Percentiles rank a stretch among this genome's conserved stretches.
Conservation (phyloP, 1,140 invertebrate species). For the Rhizoglyphus robini region DNA sequence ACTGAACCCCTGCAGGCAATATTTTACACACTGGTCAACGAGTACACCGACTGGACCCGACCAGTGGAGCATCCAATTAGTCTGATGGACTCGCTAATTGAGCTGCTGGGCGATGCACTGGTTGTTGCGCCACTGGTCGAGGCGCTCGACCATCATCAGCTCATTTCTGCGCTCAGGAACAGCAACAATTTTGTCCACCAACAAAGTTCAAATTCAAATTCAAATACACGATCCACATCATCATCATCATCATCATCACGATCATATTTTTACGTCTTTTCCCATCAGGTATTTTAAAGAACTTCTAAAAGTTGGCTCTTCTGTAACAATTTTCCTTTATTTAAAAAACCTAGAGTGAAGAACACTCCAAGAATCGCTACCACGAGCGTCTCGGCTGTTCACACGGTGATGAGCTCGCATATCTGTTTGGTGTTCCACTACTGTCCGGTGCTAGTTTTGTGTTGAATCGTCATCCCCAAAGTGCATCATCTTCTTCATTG, state of each 20-base stretch:
- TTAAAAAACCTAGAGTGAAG: conserved; percentile 46
- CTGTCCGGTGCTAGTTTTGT: conserved; percentile 40
- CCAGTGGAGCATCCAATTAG: conserved; percentile 54
- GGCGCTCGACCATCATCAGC: conserved; percentile 79
- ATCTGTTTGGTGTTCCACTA: conserved; percentile 49
- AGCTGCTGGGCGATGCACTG: conserved; percentile 37
- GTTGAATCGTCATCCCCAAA: conserved; percentile 23
- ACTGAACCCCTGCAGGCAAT: conserved; percentile 48
- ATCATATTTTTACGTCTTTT: conserved; percentile 79
- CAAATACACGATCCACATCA: not conserved
- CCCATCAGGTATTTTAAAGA: conserved; percentile 75
- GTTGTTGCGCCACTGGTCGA: conserved; percentile 77
- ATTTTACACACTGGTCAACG: conserved; percentile 82
- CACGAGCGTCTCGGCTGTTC: conserved; percentile 42
- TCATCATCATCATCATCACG: not conserved
- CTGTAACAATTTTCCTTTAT: not conserved
- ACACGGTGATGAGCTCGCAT: conserved; percentile 44
- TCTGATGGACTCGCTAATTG: conserved; percentile 42
- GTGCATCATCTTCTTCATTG: conserved; percentile 24
- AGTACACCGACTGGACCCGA: conserved; percentile 82
- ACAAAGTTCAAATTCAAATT: not conserved
- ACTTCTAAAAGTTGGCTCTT: conserved; percentile 31
- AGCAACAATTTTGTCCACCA: not conserved
- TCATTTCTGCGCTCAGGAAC: conserved; percentile 31
- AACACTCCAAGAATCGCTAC: conserved; percentile 40